Conservation (phyloP, 30 jellyfish, hydroid and myxozoan genomes). For the Turritopsis rubra region DNA sequence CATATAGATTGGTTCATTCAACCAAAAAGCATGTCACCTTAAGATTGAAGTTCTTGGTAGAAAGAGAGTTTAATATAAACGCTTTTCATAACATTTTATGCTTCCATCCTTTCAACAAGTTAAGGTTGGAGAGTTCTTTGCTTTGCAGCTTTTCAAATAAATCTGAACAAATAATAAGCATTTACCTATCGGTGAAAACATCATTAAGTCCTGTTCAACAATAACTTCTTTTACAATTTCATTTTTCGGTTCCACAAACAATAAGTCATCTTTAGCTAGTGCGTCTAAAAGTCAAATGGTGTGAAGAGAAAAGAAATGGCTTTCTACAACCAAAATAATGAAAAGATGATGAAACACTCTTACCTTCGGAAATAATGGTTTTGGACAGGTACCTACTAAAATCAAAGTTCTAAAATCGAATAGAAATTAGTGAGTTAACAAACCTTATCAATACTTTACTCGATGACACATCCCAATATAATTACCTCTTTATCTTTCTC, state of each 20-base stretch:
- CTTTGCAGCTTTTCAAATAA: background rate
- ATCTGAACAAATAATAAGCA: background rate
- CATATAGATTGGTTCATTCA: background rate
- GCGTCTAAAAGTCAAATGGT: background rate
- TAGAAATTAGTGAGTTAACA: background rate
- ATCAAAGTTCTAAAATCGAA: slow-evolving; percentile 5
- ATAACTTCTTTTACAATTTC: background rate
- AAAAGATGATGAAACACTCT: background rate
- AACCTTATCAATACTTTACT: too few relatives aligned
- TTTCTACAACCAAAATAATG: background rate
- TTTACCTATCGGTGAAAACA: slow-evolving; percentile 30
- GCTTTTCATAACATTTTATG: too few relatives aligned
- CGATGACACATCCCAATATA: too few relatives aligned
- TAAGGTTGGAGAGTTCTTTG: too few relatives aligned
- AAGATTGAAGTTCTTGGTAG: background rate
- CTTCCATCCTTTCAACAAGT: too few relatives aligned
- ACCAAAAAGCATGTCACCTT: background rate
- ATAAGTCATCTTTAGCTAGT: slow-evolving; percentile 11
- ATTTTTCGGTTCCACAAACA: slow-evolving; percentile 14
- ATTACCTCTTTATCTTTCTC: slow-evolving; percentile 11
- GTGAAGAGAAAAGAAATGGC: background rate
- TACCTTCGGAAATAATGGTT: slow-evolving; percentile 20
- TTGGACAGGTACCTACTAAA: slow-evolving; percentile 23
- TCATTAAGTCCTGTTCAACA: slow-evolving; percentile 18
- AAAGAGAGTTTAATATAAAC: too few relatives aligned